phyloP scores from a whole-genome alignment of 2,113 vertebrate genomes.

The Ptychochromis oligacanthus region DNA sequence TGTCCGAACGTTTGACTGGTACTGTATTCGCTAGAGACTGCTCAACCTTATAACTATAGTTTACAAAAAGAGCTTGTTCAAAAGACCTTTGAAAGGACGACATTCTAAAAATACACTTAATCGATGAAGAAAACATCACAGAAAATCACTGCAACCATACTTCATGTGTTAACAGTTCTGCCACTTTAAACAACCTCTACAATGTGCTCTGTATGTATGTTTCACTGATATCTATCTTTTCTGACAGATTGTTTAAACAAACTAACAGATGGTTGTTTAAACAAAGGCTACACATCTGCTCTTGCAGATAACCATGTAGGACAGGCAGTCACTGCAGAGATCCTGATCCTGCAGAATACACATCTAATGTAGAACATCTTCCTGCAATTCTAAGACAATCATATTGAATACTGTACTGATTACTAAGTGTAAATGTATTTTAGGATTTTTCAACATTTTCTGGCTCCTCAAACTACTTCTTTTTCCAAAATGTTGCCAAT shows the following conservation, averaged over 20 bases:
- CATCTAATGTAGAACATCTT: conserved; percentile 1
- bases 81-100: not conserved
- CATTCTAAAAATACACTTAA: not conserved
- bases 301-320: conserved; percentile 18
- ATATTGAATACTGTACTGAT: conserved; percentile 7
- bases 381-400: conserved; percentile 2
- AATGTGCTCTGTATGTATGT: not conserved
- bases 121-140: conserved; percentile 3
- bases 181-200: not conserved
- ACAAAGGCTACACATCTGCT: conserved; percentile 14
- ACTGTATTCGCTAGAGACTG: not conserved
- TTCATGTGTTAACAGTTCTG: not conserved
- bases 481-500: conserved; percentile 16
- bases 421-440: conserved; percentile 2
- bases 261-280: conserved; percentile 8
- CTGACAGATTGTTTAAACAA: conserved; percentile 11
- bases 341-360: conserved; percentile 10
- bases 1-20: not conserved
- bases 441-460: conserved; percentile 9
- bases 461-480: not conserved
- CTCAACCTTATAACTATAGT: not conserved
- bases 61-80: not conserved
- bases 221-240: not conserved
- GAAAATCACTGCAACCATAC: not conserved
- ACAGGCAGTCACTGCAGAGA: conserved; percentile 18